Conservation (phyloP, 2,888 invertebrate species). For the Arge pagana region DNA sequence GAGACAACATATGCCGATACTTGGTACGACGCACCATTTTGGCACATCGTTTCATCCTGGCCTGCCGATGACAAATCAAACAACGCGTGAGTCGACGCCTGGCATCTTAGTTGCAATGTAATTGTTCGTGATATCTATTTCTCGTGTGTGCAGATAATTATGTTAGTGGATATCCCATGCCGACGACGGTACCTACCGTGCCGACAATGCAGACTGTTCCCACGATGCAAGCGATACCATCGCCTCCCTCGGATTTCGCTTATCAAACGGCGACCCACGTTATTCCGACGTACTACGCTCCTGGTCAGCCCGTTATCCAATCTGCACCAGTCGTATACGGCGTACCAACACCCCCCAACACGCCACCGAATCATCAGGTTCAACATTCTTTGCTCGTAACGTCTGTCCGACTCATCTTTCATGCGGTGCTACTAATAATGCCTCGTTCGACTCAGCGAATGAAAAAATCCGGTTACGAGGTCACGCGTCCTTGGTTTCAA, state of each 20-base stretch:
- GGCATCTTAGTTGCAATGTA: not conserved
- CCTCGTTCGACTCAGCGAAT: not conserved
- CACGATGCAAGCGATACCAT: conserved; percentile 44
- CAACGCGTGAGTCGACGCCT: conserved; percentile 43
- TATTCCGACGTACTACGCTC: conserved; percentile 51
- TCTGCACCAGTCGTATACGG: conserved; percentile 53
- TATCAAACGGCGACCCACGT: conserved; percentile 53
- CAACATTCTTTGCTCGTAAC: not conserved
- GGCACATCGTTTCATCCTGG: conserved; percentile 40
- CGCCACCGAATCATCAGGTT: conserved; percentile 53
- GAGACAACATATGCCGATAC: conserved; percentile 39
- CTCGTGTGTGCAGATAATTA: conserved; percentile 52
- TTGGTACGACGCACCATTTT: conserved; percentile 45
- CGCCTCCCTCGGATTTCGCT: conserved; percentile 47
- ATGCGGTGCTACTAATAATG: too few species aligned
- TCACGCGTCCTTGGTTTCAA: not conserved
- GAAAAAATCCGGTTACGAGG: not conserved
- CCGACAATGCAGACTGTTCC: conserved; percentile 1
- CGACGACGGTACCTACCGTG: too few species aligned
- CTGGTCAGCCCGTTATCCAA: conserved; percentile 49
- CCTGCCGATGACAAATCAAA: conserved; percentile 51
- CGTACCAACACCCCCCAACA: conserved; percentile 53
- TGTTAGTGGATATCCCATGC: conserved; percentile 49
- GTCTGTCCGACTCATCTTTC: too few species aligned
- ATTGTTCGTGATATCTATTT: too few species aligned